These are phyloP conservation scores for Orthochromis malagaraziensis DNA, from an alignment of 2,113 vertebrate species.

Conservation along the genomic window DNA sequence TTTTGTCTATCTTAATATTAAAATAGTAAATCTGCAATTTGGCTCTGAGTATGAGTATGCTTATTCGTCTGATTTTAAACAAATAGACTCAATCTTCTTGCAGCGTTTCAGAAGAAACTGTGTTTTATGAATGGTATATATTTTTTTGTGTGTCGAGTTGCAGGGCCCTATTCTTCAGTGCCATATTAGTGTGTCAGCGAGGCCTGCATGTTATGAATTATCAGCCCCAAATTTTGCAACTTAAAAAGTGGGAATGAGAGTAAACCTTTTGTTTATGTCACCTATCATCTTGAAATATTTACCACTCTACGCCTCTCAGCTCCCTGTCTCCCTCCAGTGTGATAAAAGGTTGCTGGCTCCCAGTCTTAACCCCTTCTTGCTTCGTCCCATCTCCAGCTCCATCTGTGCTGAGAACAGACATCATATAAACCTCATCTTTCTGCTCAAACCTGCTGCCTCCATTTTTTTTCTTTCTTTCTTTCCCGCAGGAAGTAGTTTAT, in stretches of 20 bases:
- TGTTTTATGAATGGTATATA: not conserved
- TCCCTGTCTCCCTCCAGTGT: slow-evolving; percentile 62
- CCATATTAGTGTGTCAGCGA: slow-evolving; percentile 53
- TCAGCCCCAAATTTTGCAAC: slow-evolving; percentile 65
- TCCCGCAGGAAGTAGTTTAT: slow-evolving; percentile 54
- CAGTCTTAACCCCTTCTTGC: slow-evolving; percentile 63
- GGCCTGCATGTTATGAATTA: slow-evolving; percentile 65
- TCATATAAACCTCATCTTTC: slow-evolving; percentile 41
- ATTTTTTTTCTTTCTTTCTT: not conserved
- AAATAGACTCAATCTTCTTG: not conserved
- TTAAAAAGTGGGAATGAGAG: slow-evolving; percentile 71
- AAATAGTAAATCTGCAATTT: not conserved
- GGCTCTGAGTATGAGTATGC: not conserved
- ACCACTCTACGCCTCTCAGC: slow-evolving; percentile 54
- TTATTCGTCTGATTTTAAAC: not conserved
- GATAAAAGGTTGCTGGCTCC: slow-evolving; percentile 69
- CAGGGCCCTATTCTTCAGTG: slow-evolving; percentile 50
- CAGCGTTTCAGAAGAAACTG: not conserved
- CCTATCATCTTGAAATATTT: slow-evolving; percentile 77
- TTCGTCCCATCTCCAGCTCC: slow-evolving; percentile 33
- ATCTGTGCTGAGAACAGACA: slow-evolving; percentile 35
- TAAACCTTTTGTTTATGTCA: slow-evolving; percentile 77
- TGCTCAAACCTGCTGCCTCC: slow-evolving; percentile 35
- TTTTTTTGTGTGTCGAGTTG: not conserved
- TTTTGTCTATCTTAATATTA: not conserved